phyloP scores from a whole-genome alignment of 1,140 invertebrate genomes.

The Delia radicum region DNA sequence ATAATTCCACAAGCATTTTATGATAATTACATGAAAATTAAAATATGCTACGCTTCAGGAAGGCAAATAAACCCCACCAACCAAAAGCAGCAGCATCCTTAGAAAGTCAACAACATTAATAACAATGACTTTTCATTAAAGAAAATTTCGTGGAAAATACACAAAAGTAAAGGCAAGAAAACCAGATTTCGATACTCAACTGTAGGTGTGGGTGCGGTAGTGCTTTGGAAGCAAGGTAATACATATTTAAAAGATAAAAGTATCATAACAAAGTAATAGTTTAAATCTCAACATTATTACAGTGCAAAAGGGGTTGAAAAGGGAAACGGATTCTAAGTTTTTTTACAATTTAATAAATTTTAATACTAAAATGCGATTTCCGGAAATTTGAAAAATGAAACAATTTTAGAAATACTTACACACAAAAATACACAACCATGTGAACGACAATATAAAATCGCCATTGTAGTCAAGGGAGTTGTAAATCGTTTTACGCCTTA shows the following conservation, averaged over 20 bases:
- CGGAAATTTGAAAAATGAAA: too few relatives aligned
- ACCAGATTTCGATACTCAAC: background rate
- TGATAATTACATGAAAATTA: constrained; percentile 24
- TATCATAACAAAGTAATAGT: background rate
- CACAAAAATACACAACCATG: background rate
- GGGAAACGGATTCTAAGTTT: background rate
- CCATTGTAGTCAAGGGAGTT: constrained; percentile 2
- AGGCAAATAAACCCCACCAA: background rate
- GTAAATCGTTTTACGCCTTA: constrained; percentile 16
- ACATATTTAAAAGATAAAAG: background rate
- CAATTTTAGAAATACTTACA: too few relatives aligned
- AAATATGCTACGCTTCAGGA: constrained; percentile 4
- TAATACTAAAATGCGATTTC: too few relatives aligned
- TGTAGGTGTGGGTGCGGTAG: background rate
- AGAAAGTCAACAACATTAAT: constrained; percentile 14
- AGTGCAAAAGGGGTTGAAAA: background rate
- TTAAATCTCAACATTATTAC: background rate
- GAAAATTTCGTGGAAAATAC: background rate
- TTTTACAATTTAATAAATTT: too few relatives aligned
- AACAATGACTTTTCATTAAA: constrained; percentile 20
- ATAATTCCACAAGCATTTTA: constrained; percentile 22
- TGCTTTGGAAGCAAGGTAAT: background rate
- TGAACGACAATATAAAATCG: constrained; percentile 5
- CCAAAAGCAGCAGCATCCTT: background rate
- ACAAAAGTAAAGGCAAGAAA: background rate